phyloP scores from a whole-genome alignment of 2,888 invertebrate species.

The Acleris laterana region DNA sequence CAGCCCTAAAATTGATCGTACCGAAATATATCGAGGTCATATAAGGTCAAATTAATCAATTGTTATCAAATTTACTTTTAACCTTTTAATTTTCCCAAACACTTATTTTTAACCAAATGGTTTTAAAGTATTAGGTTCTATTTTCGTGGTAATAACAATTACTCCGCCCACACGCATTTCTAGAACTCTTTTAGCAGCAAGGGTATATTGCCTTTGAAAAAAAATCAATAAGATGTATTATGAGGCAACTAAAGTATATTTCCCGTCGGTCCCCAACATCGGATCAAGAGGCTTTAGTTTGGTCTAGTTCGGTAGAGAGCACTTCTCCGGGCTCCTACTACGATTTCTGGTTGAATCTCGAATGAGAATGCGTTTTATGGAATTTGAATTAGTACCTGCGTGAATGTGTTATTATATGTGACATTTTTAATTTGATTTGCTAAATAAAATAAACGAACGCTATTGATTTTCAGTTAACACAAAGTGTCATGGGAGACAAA shows the following conservation, averaged over 20 bases:
- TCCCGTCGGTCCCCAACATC: slow-evolving; percentile 42
- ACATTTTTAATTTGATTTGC: no score
- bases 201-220: neutral
- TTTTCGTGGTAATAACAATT: neutral
- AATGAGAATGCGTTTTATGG: slow-evolving; percentile 11
- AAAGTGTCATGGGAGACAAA: no score
- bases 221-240: slow-evolving; percentile 36
- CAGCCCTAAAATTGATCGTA: no score
- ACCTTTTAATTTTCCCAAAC: no score
- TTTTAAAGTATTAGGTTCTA: no score
- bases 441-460: no score
- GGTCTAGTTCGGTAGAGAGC: slow-evolving; percentile 45
- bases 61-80: no score
- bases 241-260: slow-evolving; percentile 31
- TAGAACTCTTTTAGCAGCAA: slow-evolving; percentile 2
- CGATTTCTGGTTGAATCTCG: slow-evolving; percentile 35
- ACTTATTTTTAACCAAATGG: no score
- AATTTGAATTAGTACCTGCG: neutral
- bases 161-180: neutral
- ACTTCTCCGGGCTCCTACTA: slow-evolving; percentile 44
- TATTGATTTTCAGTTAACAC: no score
- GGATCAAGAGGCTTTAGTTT: slow-evolving; percentile 48
- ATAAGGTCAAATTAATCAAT: no score
- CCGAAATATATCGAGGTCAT: no score
- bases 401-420: neutral